Percentiles rank a stretch among this genome's conserved stretches.
phyloP scores from a whole-genome alignment of 2,888 invertebrate species.

The Drosophila histrio region DNA sequence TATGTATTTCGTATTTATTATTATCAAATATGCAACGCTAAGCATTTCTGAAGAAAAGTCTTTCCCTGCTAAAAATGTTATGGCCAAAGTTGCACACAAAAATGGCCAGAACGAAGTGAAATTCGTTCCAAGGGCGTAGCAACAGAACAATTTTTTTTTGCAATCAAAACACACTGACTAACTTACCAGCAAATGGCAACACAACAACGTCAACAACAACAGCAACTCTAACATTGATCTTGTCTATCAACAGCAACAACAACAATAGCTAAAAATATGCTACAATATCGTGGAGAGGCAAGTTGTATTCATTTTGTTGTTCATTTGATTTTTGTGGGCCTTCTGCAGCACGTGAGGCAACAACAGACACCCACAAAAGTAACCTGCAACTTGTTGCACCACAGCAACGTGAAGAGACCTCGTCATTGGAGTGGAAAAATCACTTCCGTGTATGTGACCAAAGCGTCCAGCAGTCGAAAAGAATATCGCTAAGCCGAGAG shows the following conservation, averaged over 20 bases:
- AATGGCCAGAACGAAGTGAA: conserved; percentile 44
- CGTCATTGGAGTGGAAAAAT: conserved; percentile 77
- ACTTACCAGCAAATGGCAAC: conserved; percentile 35
- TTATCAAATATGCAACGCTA: too few species aligned
- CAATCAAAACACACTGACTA: conserved; percentile 61
- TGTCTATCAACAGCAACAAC: conserved; percentile 50
- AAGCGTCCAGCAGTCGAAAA: conserved; percentile 65
- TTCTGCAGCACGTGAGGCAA: conserved; percentile 64
- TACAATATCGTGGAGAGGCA: conserved; percentile 32
- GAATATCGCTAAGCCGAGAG: conserved; percentile 46
- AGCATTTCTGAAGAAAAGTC: background rate
- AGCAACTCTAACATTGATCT: conserved; percentile 60
- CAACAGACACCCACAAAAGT: conserved; percentile 55
- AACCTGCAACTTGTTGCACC: conserved; percentile 63
- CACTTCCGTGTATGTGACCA: conserved; percentile 80
- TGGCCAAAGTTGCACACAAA: conserved; percentile 50
- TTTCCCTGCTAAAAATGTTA: background rate
- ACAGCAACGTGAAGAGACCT: conserved; percentile 43
- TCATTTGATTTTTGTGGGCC: conserved; percentile 33
- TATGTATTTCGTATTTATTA: too few species aligned
- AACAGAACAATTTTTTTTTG: conserved; percentile 25
- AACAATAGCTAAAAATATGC: conserved; percentile 25
- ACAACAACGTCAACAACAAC: background rate
- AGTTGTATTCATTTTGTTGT: conserved; percentile 17
- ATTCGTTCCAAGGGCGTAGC: conserved; percentile 74